Conservation (phyloP, 2,113 vertebrate genomes). For the Excalfactoria chinensis region DNA sequence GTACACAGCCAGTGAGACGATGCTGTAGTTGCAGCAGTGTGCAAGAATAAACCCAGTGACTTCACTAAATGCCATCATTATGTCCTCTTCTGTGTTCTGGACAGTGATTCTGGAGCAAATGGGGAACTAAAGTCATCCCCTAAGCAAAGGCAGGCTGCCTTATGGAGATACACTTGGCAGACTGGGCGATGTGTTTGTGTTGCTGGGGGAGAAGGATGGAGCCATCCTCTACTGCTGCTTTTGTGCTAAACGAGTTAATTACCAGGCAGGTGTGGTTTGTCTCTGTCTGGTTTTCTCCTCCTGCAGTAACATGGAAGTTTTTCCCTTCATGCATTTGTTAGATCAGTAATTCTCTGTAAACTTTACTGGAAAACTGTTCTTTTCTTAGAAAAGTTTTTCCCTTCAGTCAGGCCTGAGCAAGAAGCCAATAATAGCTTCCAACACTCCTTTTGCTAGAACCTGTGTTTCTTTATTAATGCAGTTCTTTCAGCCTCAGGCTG, state of each 20-base stretch:
- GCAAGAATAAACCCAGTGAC: neutral
- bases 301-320: neutral
- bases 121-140: neutral
- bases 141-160: neutral
- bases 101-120: neutral
- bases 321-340: neutral
- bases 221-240: neutral
- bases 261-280: too few species aligned
- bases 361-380: neutral
- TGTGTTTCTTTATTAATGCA: neutral
- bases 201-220: neutral
- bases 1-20: neutral
- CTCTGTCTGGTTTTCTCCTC: neutral
- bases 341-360: neutral
- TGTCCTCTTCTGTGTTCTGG: neutral
- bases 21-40: slow-evolving; percentile 35
- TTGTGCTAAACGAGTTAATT: neutral
- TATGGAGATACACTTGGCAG: neutral
- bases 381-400: neutral
- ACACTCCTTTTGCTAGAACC: neutral
- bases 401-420: neutral
- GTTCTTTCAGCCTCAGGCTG: neutral
- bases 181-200: neutral
- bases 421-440: neutral
- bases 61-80: neutral